Evolutionary conservation across 2,113 vertebrate genomes (phyloP), one percentile per base, ranked within the genome.

Genomic region (Campylomormyrus numenius): DNA sequence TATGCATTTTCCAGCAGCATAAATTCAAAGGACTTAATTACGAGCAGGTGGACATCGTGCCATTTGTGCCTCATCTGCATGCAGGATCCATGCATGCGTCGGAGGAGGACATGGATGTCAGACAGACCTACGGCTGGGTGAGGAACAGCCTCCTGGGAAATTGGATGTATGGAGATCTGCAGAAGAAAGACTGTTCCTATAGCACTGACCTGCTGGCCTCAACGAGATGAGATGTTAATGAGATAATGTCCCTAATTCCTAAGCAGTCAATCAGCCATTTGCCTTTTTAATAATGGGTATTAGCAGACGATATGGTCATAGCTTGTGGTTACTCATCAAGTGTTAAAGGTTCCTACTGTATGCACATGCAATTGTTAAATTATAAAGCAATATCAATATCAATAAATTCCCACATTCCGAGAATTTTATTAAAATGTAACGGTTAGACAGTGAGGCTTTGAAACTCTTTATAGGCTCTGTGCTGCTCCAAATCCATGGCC

Each of bases 141-240:
- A 87, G 83, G 66, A 62, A 17, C 11, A 24, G 83, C 35, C 42
- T 85, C 21, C 85, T 27, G 21, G 62, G 85, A 19, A 90, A 15
- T 21, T 7, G 42, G 53, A 90, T 49, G 45, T 50, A 52, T 70
- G 42, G 58, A 90, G 17, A 86, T 48, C 62, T 39, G 46, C 48
- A 88, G 49, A 90, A 77, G 66, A 90, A 88, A 45, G 62, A 21
- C 19, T 53, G 35, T 21, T 42, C 62, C 85, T 24, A 88, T 35
- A 88, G 66, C 31, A 27, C 49, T 52, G 48, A 74, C 85, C 85
- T 77, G 24, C 85, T 45, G 70, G 62, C 46, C 66, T 52, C 31
- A 77, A 52, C 6, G 52, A 62, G 77, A n/a, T 53, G 48, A 90
- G 74, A 62, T 84, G 87, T 83, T 84, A 83, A 88, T 90, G 48